Evolutionary conservation across 2,797 vertebrate species (phyloP).

Genomic region (Gymnodraco acuticeps): DNA sequence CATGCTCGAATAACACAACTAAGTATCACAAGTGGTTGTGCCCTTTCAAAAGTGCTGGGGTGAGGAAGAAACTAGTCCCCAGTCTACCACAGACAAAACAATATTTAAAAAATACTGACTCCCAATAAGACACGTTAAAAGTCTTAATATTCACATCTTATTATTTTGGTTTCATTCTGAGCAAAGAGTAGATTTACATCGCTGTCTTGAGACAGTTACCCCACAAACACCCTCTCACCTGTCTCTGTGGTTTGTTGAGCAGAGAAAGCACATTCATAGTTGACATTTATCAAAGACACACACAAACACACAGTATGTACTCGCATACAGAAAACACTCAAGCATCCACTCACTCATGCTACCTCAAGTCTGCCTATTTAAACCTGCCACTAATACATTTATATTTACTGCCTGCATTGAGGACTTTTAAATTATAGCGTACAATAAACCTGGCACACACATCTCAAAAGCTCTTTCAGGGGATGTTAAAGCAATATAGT

Average conservation of each 20-base stretch:
- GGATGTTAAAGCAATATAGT: constrained; percentile 87
- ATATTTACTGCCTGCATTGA: constrained; percentile 91
- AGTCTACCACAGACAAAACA: constrained; percentile 82
- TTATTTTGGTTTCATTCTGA: constrained; percentile 90
- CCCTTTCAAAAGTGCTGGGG: constrained; percentile 47
- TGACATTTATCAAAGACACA: constrained; percentile 84
- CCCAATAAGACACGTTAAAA: constrained; percentile 91
- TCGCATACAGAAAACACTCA: constrained; percentile 68
- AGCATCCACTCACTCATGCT: constrained; percentile 84
- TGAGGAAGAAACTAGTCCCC: constrained; percentile 27
- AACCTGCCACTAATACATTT: constrained; percentile 86
- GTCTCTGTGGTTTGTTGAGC: constrained; percentile 72
- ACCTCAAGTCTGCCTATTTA: constrained; percentile 85
- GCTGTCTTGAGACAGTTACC: constrained; percentile 67
- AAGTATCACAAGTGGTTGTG: constrained; percentile 80
- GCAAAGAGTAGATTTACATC: constrained; percentile 88
- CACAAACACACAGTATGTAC: constrained; percentile 29
- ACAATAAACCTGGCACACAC: constrained; percentile 87
- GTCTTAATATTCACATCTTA: constrained; percentile 90
- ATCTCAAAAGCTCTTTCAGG: constrained; percentile 86
- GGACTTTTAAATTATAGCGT: constrained; percentile 94
- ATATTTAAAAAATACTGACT: constrained; percentile 84
- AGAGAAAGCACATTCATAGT: constrained; percentile 81
- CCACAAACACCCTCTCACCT: constrained; percentile 23
- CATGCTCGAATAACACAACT: constrained; percentile 64